A percentile compares a stretch with the other conserved stretches of the same genome.
These are phyloP conservation scores for Oryzias sinensis DNA, from an alignment of 2,797 vertebrate species.

Conservation along the genomic window DNA sequence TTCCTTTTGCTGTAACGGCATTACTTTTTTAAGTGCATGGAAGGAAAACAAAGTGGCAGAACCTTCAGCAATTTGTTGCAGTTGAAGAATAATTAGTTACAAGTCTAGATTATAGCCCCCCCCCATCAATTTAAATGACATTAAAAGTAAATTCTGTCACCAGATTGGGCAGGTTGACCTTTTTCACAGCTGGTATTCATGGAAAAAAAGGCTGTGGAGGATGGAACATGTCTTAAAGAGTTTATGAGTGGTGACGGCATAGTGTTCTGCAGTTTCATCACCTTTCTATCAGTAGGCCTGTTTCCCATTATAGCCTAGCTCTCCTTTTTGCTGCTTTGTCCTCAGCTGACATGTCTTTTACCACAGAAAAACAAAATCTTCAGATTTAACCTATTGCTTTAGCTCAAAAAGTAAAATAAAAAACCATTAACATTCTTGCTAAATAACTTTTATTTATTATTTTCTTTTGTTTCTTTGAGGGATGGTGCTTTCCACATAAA, in stretches of 20 bases:
- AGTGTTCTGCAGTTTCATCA: constrained; percentile 68
- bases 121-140: background rate
- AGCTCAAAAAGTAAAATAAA: too few relatives aligned
- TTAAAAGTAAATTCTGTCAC: constrained; percentile 12
- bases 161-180: constrained; percentile 2
- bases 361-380: constrained; percentile 25
- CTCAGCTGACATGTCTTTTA: constrained; percentile 60
- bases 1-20: too few relatives aligned
- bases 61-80: too few relatives aligned
- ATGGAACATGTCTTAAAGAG: constrained; percentile 44
- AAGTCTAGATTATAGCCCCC: too few relatives aligned
- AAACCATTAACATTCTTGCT: too few relatives aligned
- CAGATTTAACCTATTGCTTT: too few relatives aligned
- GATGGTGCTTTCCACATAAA: too few relatives aligned
- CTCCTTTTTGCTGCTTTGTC: constrained; percentile 57
- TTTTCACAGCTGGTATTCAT: constrained; percentile 27
- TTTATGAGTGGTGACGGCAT: constrained; percentile 72
- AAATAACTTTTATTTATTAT: too few relatives aligned
- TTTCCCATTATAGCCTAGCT: constrained; percentile 61
- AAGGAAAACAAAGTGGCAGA: too few relatives aligned
- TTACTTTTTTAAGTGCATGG: too few relatives aligned
- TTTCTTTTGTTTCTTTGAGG: too few relatives aligned
- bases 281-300: constrained; percentile 61
- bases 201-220: constrained; percentile 23
- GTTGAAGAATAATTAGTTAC: too few relatives aligned